Percentiles rank a stretch among this genome's conserved stretches.
Evolutionary conservation across 2,888 invertebrate genomes (phyloP).

Genomic region (Nezara viridula): DNA sequence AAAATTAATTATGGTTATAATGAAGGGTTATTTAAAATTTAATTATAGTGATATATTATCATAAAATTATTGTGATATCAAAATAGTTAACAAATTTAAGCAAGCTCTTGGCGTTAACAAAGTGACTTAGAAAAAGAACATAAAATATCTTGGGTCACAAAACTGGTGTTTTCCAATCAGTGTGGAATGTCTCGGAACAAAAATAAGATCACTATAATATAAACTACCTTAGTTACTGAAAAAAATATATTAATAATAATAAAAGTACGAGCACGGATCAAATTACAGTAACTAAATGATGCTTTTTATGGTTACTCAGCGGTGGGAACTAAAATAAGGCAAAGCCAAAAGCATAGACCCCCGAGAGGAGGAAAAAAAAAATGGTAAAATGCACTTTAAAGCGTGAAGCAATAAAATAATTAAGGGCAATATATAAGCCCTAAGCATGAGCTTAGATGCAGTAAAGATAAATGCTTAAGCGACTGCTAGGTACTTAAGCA

Average conservation of each 20-base stretch:
- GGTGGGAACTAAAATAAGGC: background rate
- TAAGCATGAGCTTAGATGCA: slow-evolving; percentile 33
- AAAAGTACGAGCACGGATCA: background rate
- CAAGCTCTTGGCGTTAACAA: too few species aligned
- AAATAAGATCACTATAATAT: background rate
- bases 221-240: background rate
- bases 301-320: background rate
- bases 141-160: background rate
- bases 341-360: background rate
- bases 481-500: background rate
- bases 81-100: too few species aligned
- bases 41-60: too few species aligned
- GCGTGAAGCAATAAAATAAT: slow-evolving; percentile 26
- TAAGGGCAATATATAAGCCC: background rate
- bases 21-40: too few species aligned
- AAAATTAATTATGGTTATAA: too few species aligned
- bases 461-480: slow-evolving; percentile 37
- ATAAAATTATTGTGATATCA: too few species aligned
- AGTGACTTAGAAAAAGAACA: background rate
- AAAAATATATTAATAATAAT: too few species aligned
- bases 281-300: background rate
- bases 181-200: background rate
- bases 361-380: background rate
- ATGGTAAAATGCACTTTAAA: background rate
- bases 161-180: background rate